Base-by-base conservation (phyloP, 2,797 vertebrate genomes). In the Gymnopithys bicolor region DNA sequence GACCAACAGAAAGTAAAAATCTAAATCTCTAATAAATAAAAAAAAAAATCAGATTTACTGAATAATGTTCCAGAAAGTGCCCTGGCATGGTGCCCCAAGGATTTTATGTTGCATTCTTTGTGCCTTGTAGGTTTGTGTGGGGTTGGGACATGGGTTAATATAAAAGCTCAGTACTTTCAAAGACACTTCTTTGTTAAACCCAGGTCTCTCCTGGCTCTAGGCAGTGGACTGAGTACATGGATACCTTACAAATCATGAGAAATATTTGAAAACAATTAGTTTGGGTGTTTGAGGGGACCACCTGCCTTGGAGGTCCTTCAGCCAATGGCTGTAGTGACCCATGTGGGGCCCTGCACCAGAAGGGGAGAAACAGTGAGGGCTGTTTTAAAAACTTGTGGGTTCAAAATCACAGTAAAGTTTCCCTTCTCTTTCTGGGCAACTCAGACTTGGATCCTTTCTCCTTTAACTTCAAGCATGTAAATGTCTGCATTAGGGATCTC, bases 301-400 rank as follows among this genome's bases (percentile, higher is more conserved):
- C 8, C 30, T 87, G 78, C 41, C 59, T 43, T 48, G 69, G 45
- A 55, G 68, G 58, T 6, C 7, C 7, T 18, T 23, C 13, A 74
- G 35, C 46, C 2, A 16, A 19, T 27, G 11, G 51, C 62, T 46
- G 43, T 4, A 5, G 24, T 27, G 71, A 51, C 58, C 49, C 0
- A 0, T 5, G 6, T 11, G 17, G 62, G 27, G 18, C 35, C 22
- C 2, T 46, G 69, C 32, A 10, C 46, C 2, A 0, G 7, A 6
- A 13, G 11, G 59, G n/a, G 27, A 73, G 13, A 39, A 25, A 5
- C 3, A 11, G 37, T 8, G 48, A 45, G 71, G 81, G 32, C 8
- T 19, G 4, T 10, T 53, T 7, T 10, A 32, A 22, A 33, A 83
- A 24, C 25, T 15, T 4, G 0, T 9, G 39, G 7, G 7, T 56